phyloP scores from a whole-genome alignment of 2,113 vertebrate species.

The Gavia stellata region DNA sequence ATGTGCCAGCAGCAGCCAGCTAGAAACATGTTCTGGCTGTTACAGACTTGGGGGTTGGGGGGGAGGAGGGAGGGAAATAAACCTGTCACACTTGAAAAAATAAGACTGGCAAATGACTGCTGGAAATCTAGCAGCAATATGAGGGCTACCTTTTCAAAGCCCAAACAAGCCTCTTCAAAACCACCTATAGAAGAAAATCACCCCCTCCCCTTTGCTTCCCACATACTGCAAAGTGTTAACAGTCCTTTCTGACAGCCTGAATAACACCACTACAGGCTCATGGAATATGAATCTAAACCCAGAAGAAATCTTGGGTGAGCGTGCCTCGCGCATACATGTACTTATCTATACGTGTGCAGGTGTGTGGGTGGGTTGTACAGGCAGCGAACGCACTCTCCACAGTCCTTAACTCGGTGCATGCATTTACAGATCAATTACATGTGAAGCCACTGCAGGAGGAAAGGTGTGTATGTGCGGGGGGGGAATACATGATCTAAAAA shows the following conservation, averaged over 20 bases:
- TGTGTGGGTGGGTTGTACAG: background rate
- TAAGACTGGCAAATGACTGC: constrained; percentile 68
- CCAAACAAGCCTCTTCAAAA: constrained; percentile 12
- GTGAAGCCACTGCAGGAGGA: background rate
- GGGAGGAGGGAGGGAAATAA: background rate
- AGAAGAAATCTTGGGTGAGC: background rate
- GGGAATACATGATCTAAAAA: constrained; percentile 50
- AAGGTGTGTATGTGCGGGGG: background rate
- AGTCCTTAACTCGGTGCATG: background rate
- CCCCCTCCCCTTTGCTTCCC: background rate
- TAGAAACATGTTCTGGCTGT: constrained; percentile 67
- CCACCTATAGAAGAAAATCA: constrained; percentile 27
- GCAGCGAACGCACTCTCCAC: background rate
- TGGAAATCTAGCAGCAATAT: constrained; percentile 49
- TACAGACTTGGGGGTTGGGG: constrained; percentile 47
- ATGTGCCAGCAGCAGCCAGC: constrained; percentile 61
- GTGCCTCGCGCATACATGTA: background rate
- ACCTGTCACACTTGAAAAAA: constrained; percentile 67
- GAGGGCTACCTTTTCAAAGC: constrained; percentile 18
- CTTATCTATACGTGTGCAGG: background rate
- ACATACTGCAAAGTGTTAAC: constrained; percentile 40
- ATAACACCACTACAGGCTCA: background rate
- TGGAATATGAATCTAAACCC: background rate
- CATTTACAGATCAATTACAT: background rate
- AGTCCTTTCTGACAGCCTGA: background rate